phyloP scores from a whole-genome alignment of 2,113 vertebrate genomes.

The Rattus norvegicus region GRCr8 NC_086034.1:30151501-30152000 shows the following conservation, averaged over 20 bases:
- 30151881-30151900: not conserved
- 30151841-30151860: not conserved
- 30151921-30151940: not conserved
- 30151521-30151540: conserved; percentile 10
- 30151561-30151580: not conserved
- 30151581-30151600: not conserved
- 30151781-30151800: not conserved
- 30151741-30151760: not conserved
- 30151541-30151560: not conserved
- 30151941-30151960: not conserved
- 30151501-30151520: not conserved
- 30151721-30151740: not conserved
- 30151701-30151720: not conserved
- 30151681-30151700: not conserved
- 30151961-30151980: not conserved
- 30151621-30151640: no score
- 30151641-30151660: not conserved
- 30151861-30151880: not conserved
- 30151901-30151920: not conserved
- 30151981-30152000: conserved; percentile 10
- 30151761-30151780: conserved; percentile 33
- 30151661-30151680: not conserved
- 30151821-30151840: not conserved
- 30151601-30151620: not conserved
- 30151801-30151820: not conserved